phyloP scores from a whole-genome alignment of 2,888 invertebrate species.

The Notocelia uddmanniana region DNA sequence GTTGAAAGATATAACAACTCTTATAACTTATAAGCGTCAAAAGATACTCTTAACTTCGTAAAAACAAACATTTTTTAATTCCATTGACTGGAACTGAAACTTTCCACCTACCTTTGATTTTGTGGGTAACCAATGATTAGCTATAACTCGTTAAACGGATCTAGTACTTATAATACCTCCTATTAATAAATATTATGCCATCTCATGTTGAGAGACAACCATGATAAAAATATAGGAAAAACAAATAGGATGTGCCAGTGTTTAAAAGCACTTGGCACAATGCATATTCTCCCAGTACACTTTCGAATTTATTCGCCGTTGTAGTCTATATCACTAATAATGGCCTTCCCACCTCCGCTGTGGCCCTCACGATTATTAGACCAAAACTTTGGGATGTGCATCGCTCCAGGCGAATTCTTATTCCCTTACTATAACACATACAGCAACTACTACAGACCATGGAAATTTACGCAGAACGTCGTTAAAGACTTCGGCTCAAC shows the following conservation, averaged over 20 bases:
- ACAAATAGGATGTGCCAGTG: conserved; percentile 53
- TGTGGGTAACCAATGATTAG: no score
- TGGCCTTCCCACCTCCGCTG: conserved; percentile 54
- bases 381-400: conserved; percentile 57
- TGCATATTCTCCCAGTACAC: conserved; percentile 52
- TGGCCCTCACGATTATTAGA: conserved; percentile 55
- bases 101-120: not conserved
- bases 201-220: conserved; percentile 24
- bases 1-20: no score
- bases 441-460: conserved; percentile 60
- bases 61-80: not conserved
- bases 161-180: not conserved
- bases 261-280: conserved; percentile 62
- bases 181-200: not conserved
- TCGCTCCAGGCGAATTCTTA: conserved; percentile 58
- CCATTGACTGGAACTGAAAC: not conserved
- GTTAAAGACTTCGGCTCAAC: conserved; percentile 61
- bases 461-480: conserved; percentile 56
- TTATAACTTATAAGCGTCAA: no score
- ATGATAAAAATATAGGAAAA: conserved; percentile 18
- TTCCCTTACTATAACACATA: conserved; percentile 55
- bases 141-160: not conserved
- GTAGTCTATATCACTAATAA: conserved; percentile 41
- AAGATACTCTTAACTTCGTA: no score
- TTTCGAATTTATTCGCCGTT: conserved; percentile 2